Base-by-base conservation (phyloP, 1,140 invertebrate species). In the Calliphora vicina region DNA sequence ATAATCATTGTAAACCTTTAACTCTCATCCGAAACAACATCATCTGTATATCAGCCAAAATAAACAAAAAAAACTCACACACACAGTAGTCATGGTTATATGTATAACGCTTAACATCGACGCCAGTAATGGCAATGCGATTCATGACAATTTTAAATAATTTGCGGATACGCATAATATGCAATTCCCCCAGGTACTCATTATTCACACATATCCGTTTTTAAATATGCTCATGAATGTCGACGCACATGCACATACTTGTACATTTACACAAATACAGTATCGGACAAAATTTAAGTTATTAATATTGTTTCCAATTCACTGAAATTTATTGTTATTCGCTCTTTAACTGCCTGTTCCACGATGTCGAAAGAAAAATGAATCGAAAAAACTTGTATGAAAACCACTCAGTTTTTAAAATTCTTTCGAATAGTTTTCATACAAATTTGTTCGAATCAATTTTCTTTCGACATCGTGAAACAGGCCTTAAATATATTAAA, bases 121-220 rank as follows among this genome's bases (percentile, higher is more conserved):
- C 20, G n/a, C 5, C 61, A 78, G 42, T 78, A 42, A 45, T 35
- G 15, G 73, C 27, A 76, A 35, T 20, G 20, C 74, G 20, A 43
- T 78, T 78, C 35, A 43, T 20, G 74, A 43, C 74, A 43, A 78
- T 78, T 78, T 45, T 15, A 43, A 45, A 78, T 78, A 78, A 78
- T 78, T 78, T 78, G 74, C 74, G 74, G 74, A 78, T 78, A 78
- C 74, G 74, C 29, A 43, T 78, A 78, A 78, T 78, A 45, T 78
- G 74, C 42, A 78, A 78, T 78, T 78, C 74, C 74, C 74, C 35
- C 29, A 78, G 74, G 74, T 78, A 43, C 74, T 78, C 74, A 78
- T 78, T 78, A 78, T 78, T 78, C 74, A 78, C 74, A 78, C 74
- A 78, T 78, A 78, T 78, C 74, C 74, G 74, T 78, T 43, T 42